These are phyloP conservation scores for Bombylius major DNA, from an alignment of 2,888 invertebrate genomes.

Conservation along the genomic window DNA sequence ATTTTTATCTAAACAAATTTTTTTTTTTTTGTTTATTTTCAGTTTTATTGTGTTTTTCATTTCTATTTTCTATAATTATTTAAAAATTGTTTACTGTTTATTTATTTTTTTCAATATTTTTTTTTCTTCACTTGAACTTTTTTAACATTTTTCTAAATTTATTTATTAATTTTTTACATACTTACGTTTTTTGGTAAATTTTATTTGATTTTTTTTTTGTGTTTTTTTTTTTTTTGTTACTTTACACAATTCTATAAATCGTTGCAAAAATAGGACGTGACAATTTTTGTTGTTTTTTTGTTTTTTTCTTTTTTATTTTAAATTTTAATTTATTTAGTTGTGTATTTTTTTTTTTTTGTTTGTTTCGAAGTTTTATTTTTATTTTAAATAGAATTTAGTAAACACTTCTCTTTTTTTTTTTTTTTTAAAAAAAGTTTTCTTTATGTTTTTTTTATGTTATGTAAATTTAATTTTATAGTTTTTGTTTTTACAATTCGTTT, in stretches of 20 bases:
- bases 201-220: slow-evolving; percentile 11
- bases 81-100: no score
- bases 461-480: neutral
- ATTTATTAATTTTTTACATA: neutral
- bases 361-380: no score
- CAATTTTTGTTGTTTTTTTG: slow-evolving; percentile 14
- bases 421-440: no score
- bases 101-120: no score
- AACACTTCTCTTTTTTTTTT: no score
- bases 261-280: slow-evolving; percentile 39
- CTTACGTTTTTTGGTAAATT: neutral
- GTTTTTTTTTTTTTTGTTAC: slow-evolving; percentile 13
- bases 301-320: neutral
- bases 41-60: no score
- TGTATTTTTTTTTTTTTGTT: neutral
- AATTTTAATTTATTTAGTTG: slow-evolving; percentile 1
- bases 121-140: no score
- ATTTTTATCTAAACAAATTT: no score
- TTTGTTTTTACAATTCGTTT: neutral
- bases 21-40: no score
- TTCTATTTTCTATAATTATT: no score
- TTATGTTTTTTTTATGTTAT: no score
- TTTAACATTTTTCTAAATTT: slow-evolving; percentile 3
- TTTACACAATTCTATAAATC: slow-evolving; percentile 20
- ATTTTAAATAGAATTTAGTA: no score